Evolutionary conservation across 1,140 invertebrate genomes (phyloP).

Genomic region (Acromyrmex charruanus): DNA sequence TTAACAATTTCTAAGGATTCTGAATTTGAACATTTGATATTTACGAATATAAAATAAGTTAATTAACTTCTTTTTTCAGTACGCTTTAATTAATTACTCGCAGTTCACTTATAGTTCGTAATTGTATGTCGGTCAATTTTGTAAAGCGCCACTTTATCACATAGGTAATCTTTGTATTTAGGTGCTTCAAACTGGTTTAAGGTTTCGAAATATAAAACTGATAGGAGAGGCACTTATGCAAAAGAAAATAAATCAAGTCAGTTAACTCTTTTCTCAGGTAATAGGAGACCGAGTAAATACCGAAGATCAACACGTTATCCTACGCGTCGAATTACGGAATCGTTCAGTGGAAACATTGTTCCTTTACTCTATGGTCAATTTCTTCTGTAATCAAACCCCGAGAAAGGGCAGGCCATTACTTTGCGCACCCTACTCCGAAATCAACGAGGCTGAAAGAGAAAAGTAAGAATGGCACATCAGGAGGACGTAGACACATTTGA

Average conservation of each 20-base stretch:
- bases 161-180: neutral
- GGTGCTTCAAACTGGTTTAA: neutral
- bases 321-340: constrained; percentile 47
- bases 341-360: constrained; percentile 31
- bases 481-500: neutral
- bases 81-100: constrained; percentile 37
- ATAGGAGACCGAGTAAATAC: constrained; percentile 38
- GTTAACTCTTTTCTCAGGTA: constrained; percentile 5
- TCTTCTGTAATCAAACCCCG: constrained; percentile 53
- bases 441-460: constrained; percentile 40
- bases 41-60: constrained; percentile 31
- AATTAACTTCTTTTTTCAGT: constrained; percentile 29
- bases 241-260: constrained; percentile 5
- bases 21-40: constrained; percentile 27
- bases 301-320: constrained; percentile 45
- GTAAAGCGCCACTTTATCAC: neutral
- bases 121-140: constrained; percentile 30
- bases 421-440: constrained; percentile 41
- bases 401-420: constrained; percentile 38
- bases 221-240: constrained; percentile 6
- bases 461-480: neutral
- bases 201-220: neutral
- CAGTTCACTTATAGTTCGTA: constrained; percentile 10
- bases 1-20: constrained; percentile 10
- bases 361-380: constrained; percentile 37